Base-by-base conservation (phyloP, 2,113 vertebrate species). In the Neotragus moschatus region DNA sequence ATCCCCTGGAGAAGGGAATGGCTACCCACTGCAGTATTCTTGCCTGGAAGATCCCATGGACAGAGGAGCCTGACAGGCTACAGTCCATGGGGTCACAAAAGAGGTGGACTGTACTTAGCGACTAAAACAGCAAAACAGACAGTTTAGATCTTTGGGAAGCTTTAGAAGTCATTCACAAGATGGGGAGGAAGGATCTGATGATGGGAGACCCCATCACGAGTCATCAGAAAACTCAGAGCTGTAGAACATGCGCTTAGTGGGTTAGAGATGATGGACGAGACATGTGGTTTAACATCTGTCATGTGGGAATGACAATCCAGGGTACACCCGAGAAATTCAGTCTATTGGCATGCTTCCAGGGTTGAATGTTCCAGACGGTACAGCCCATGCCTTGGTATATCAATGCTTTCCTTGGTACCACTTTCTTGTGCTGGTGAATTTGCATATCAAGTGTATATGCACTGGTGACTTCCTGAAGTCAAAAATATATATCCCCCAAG, bases 191-290 rank as follows among this genome's bases (percentile, higher is more conserved):
- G 16, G 6, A 15, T 56, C 17, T 61, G 33, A 36, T 70, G 47
- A n/a, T 49, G 53, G 7, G 45, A 47, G 15, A 60, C 2, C 10
- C 39, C 81, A 43, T 43, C 6, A 1, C 2, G 39, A 87, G 45
- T 49, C 30, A 47, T 9, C 7, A 2, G 17, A 28, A 39, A 95
- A 70, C 55, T 45, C 60, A 28, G 4, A 91, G 12, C 19, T 77
- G 7, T 0, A 21, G 28, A 36, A 26, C 0, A 0, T 25, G 8
- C 53, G 47, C 6, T 14, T 7, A 60, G 45, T 49, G 21, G 12
- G 39, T 21, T 70, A 17, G 56, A 79, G 53, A 60, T 4, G 15
- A 3, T n/a, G 21, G 58, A 81, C 36, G 49, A 86, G 43, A 21
- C 47, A n/a, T 14, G 1, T n/a, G 33, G 49, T 19, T 51, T 53